These are phyloP conservation scores for Todus mexicanus DNA, from an alignment of 2,797 vertebrate species.

Conservation along the genomic window DNA sequence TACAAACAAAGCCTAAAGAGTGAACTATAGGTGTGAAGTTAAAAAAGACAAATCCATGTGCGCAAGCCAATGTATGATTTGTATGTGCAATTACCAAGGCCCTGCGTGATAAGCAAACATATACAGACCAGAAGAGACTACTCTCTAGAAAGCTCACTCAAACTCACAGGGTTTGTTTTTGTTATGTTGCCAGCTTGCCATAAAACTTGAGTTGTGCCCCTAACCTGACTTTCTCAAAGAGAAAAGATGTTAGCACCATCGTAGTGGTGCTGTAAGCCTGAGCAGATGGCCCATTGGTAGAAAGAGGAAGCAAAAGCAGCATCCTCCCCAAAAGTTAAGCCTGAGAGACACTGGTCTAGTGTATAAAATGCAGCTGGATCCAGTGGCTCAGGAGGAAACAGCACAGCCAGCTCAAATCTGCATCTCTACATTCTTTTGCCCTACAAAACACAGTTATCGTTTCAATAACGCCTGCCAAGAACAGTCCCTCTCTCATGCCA, in stretches of 20 bases:
- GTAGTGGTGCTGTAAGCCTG: neutral
- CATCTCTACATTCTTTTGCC: neutral
- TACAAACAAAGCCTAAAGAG: neutral
- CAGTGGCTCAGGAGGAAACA: neutral
- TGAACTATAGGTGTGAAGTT: neutral
- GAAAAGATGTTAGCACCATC: neutral
- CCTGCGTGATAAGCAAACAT: neutral
- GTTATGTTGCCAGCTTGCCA: neutral
- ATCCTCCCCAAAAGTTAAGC: neutral
- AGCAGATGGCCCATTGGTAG: neutral
- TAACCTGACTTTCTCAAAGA: neutral
- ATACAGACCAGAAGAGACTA: neutral
- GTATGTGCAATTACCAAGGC: neutral
- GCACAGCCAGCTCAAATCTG: neutral
- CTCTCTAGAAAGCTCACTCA: neutral
- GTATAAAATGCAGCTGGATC: neutral
- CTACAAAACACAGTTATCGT: neutral
- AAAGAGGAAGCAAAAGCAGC: neutral
- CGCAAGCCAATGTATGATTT: neutral
- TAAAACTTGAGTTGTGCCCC: neutral
- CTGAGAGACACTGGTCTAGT: neutral
- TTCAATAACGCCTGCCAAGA: neutral
- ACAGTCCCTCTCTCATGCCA: neutral
- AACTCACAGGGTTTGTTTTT: neutral
- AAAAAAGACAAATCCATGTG: neutral